phyloP scores from a whole-genome alignment of 2,888 invertebrate species.

The Ochlodes sylvanus region DNA sequence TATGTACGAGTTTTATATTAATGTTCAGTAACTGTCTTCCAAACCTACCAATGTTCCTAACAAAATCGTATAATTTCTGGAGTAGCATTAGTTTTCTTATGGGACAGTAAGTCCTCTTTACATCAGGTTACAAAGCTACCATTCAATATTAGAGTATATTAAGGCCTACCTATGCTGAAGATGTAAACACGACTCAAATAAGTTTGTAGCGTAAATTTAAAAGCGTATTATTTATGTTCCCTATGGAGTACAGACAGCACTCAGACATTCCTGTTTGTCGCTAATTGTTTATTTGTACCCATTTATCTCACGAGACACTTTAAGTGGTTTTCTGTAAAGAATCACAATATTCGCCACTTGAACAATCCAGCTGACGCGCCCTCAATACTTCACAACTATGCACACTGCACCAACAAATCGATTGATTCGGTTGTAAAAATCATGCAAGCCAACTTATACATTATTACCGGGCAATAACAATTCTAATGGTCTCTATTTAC shows the following conservation, averaged over 20 bases:
- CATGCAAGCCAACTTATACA: slow-evolving; percentile 25
- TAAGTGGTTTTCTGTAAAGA: slow-evolving; percentile 49
- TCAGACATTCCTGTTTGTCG: slow-evolving; percentile 38
- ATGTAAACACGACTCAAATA: not conserved
- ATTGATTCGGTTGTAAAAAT: slow-evolving; percentile 31
- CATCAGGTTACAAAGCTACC: not conserved
- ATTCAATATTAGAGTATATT: not conserved
- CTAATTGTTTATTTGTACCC: slow-evolving; percentile 48
- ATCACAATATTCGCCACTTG: slow-evolving; percentile 51
- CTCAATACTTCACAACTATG: slow-evolving; percentile 43
- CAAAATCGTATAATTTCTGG: too few species aligned
- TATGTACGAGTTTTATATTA: too few species aligned
- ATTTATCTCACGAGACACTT: slow-evolving; percentile 48
- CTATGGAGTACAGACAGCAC: slow-evolving; percentile 35
- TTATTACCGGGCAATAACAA: slow-evolving; percentile 32
- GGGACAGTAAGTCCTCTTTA: too few species aligned
- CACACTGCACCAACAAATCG: slow-evolving; percentile 20
- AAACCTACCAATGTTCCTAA: too few species aligned
- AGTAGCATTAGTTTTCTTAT: too few species aligned
- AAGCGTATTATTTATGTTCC: slow-evolving; percentile 30
- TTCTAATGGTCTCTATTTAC: slow-evolving; percentile 19
- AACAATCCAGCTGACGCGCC: slow-evolving; percentile 37
- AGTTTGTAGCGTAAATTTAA: slow-evolving; percentile 16
- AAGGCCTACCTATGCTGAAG: not conserved
- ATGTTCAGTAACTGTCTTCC: too few species aligned